A percentile compares a stretch with the other conserved stretches of the same genome.
These are phyloP conservation scores for Pogoniulus pusillus DNA, from an alignment of 2,797 vertebrate species.

Conservation along the genomic window DNA sequence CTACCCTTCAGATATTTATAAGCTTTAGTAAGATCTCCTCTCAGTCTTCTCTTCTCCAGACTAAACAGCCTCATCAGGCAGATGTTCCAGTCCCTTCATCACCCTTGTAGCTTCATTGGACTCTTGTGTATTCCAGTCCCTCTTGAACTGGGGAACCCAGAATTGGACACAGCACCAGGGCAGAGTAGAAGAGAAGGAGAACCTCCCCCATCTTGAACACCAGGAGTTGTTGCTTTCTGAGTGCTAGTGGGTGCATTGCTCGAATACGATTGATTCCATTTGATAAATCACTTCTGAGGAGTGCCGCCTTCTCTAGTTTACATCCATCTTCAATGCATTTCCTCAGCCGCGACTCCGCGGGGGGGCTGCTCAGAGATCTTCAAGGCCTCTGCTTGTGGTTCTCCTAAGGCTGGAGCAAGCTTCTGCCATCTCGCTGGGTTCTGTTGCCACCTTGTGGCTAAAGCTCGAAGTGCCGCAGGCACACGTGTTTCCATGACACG, in stretches of 20 bases:
- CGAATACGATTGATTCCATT: background rate
- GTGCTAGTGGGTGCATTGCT: background rate
- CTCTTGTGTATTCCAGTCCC: too few species aligned
- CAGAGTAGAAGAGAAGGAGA: too few species aligned
- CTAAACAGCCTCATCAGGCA: too few species aligned
- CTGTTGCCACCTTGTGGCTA: conserved; percentile 50
- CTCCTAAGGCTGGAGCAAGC: background rate
- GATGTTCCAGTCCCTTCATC: too few species aligned
- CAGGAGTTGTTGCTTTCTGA: background rate
- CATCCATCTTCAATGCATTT: background rate
- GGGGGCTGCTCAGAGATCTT: background rate
- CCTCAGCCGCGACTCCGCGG: fast-evolving
- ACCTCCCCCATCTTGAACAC: too few species aligned
- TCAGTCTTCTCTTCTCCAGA: too few species aligned
- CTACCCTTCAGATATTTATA: too few species aligned
- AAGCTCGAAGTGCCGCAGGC: background rate
- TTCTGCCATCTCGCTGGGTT: background rate
- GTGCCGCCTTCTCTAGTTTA: background rate
- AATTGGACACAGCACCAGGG: too few species aligned
- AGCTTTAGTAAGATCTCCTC: too few species aligned
- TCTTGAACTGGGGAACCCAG: too few species aligned
- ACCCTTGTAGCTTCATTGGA: too few species aligned
- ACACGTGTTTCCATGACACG: background rate
- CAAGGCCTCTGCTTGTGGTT: background rate
- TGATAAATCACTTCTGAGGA: background rate